Conservation (phyloP, 2,113 vertebrate genomes). For the Rhinichthys klamathensis region DNA sequence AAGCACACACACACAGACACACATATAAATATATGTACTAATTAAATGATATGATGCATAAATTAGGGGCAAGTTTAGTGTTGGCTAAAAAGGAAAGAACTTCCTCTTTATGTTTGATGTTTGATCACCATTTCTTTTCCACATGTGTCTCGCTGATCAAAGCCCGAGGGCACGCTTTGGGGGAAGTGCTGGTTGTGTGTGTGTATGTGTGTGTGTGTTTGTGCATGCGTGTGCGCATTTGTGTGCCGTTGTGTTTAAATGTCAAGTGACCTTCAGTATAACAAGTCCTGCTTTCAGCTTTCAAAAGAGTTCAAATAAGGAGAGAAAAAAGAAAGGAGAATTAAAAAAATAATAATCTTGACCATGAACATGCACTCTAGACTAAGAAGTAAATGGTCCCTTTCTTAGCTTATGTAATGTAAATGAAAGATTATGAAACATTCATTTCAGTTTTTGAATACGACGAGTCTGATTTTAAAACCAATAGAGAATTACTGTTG, state of each 20-base stretch:
- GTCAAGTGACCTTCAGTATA: constrained; percentile 24
- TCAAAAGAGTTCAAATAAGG: neutral
- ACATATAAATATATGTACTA: neutral
- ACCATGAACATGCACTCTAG: neutral
- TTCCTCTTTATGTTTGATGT: constrained; percentile 41
- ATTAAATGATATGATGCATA: neutral
- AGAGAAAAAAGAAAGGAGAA: neutral
- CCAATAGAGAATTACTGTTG: neutral
- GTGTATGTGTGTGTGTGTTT: neutral
- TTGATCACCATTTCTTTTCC: constrained; percentile 45
- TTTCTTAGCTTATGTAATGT: neutral
- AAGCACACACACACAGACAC: no score
- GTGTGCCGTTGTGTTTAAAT: neutral
- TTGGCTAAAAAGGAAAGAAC: neutral
- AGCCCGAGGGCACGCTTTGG: neutral
- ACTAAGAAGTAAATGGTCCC: neutral
- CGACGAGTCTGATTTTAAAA: neutral
- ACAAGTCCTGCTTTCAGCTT: neutral
- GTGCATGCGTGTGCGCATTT: neutral
- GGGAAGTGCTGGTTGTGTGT: neutral
- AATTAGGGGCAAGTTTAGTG: neutral
- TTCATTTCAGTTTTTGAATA: neutral
- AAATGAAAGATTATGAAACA: neutral
- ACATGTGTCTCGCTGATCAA: constrained; percentile 11
- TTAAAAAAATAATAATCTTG: neutral